Evolutionary conservation across 2,797 vertebrate species (phyloP).

Genomic region (Acipenser oxyrinchus): DNA sequence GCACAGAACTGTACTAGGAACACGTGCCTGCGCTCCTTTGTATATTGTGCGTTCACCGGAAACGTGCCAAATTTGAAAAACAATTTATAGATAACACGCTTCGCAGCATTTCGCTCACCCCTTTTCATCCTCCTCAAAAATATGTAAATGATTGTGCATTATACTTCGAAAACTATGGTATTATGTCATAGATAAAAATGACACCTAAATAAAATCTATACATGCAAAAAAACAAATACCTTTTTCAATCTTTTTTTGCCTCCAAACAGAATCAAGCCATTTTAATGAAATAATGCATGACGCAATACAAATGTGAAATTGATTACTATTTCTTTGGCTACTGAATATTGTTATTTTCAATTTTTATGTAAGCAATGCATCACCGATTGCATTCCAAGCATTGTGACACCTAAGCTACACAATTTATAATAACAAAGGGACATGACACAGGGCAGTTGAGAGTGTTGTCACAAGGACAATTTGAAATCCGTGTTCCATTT

Average conservation of each 20-base stretch:
- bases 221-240: slow-evolving; percentile 71
- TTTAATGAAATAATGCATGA: slow-evolving; percentile 77
- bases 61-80: too few species aligned
- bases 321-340: slow-evolving; percentile 67
- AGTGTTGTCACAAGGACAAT: slow-evolving; percentile 30
- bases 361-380: slow-evolving; percentile 66
- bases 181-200: too few species aligned
- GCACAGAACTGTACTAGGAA: too few species aligned
- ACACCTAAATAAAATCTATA: slow-evolving; percentile 83
- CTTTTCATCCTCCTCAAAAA: too few species aligned
- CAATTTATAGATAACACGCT: too few species aligned
- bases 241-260: slow-evolving; percentile 69
- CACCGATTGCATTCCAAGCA: slow-evolving; percentile 59
- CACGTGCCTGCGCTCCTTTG: too few species aligned
- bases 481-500: slow-evolving; percentile 66
- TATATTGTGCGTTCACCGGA: too few species aligned
- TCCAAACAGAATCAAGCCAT: slow-evolving; percentile 65
- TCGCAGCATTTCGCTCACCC: too few species aligned
- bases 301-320: slow-evolving; percentile 63
- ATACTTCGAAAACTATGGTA: too few species aligned
- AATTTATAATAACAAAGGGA: slow-evolving; percentile 58
- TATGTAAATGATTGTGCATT: too few species aligned
- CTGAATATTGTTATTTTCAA: slow-evolving; percentile 65
- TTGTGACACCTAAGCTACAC: slow-evolving; percentile 62
- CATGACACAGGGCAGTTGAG: slow-evolving; percentile 45